phyloP scores from a whole-genome alignment of 2,888 invertebrate species.

The Bruchidius siliquastri region DNA sequence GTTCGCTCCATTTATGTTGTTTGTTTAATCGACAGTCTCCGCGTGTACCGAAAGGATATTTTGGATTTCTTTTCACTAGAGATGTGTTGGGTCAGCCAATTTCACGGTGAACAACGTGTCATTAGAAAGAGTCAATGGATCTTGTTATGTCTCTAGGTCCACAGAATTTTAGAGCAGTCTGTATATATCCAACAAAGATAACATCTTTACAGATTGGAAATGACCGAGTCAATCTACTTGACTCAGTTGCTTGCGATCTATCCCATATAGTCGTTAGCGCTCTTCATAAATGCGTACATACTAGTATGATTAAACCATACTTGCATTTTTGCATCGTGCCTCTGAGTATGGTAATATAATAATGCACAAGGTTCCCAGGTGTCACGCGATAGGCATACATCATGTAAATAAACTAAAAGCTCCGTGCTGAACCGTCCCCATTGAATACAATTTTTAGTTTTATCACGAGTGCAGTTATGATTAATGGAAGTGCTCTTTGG shows the following conservation, averaged over 20 bases:
- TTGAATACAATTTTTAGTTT: neutral
- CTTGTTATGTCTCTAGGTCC: no score
- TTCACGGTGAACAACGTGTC: no score
- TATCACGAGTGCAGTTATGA: neutral
- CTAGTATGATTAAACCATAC: neutral
- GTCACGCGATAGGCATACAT: neutral
- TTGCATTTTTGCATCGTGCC: neutral
- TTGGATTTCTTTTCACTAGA: no score
- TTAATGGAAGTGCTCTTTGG: neutral
- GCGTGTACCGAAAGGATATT: no score
- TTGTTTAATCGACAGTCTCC: neutral
- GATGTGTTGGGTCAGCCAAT: no score
- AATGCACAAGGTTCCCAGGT: neutral
- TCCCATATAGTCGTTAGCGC: no score
- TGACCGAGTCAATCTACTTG: no score
- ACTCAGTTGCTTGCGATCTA: no score
- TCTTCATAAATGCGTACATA: neutral
- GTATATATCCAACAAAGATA: no score
- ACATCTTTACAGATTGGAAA: no score
- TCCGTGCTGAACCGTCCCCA: neutral
- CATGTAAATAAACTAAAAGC: neutral
- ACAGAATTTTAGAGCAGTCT: no score
- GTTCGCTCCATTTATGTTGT: neutral
- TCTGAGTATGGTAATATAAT: neutral
- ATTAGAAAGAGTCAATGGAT: no score